Percentiles rank a stretch among this genome's conserved stretches.
These are phyloP conservation scores for Macrosteles quadrilineatus DNA, from an alignment of 1,140 invertebrate genomes.

Conservation along the genomic window DNA sequence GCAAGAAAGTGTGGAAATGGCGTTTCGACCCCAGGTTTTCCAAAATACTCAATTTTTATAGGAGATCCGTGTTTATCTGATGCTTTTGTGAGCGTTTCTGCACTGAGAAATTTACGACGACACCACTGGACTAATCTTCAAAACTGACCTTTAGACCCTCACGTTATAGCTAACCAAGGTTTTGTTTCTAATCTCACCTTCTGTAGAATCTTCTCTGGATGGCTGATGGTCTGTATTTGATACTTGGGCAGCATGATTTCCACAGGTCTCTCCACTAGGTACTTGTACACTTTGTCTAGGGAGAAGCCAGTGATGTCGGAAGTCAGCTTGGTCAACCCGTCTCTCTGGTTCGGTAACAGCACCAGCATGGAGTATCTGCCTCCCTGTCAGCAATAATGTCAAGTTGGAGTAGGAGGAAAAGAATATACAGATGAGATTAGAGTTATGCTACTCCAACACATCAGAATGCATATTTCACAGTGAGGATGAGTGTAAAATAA, in stretches of 20 bases:
- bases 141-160: background rate
- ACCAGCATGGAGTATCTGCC: conserved; percentile 56
- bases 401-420: no score
- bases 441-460: no score
- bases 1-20: background rate
- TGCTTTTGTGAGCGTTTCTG: no score
- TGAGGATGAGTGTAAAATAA: no score
- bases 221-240: conserved; percentile 54
- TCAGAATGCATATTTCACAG: no score
- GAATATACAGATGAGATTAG: no score
- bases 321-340: conserved; percentile 54
- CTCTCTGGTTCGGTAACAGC: conserved; percentile 55
- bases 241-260: conserved; percentile 52
- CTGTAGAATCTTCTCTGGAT: conserved; percentile 53
- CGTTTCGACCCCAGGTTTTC: background rate
- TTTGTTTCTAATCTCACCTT: no score
- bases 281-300: conserved; percentile 50
- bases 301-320: conserved; percentile 52
- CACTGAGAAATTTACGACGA: no score
- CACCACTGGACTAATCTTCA: no score
- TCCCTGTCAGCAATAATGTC: conserved; percentile 49
- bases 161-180: no score
- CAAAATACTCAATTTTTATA: no score
- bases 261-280: conserved; percentile 48
- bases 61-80: no score